Base-by-base conservation (phyloP, 2,113 vertebrate genomes). In the Pelecanoides urinatrix region DNA sequence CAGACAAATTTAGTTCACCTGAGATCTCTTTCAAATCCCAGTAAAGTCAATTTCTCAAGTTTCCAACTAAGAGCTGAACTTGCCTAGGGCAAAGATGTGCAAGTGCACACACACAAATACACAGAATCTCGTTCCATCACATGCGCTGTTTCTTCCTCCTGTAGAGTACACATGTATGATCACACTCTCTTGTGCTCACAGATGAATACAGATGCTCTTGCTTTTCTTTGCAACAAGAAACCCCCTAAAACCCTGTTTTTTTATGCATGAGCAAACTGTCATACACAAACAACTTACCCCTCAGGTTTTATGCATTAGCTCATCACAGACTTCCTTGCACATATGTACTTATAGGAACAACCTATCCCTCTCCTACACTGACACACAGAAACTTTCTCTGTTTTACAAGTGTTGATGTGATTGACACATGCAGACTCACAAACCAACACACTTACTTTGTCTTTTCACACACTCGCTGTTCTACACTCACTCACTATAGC, bases 1-100 rank as follows among this genome's bases (percentile, higher is more conserved):
- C 85, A 96, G 96, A 95, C 75, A 95, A 95, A 88, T 96, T 96
- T 94, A 93, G 89, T 92, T 97, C 95, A 94, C 84, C 59, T 68
- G 92, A 97, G 96, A 96, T 97, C 89, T 95, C 97, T 95, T 97
- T 96, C 86, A 92, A 96, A 95, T 98, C 92, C 91, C 88, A 67
- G 83, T 92, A 91, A 96, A 96, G 72, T 53, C 45, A 87, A 85
- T 93, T 94, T 95, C 73, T 94, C 77, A 77, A 61, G 53, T 62
- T 96, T 92, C 63, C 68, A 81, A 7, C 63, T 75, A 91, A 91
- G 55, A 91, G 61, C 62, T 61, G 34, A 83, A 74, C 92, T 94
- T 68, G 62, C 87, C 76, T 80, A 56, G 65, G 44, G 59, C 91
- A 71, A 88, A 73, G 18, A 68, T 32, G 47, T 68, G 40, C 23